Base-by-base conservation (phyloP, 1,140 invertebrate genomes). In the Ceratitis capitata region DNA sequence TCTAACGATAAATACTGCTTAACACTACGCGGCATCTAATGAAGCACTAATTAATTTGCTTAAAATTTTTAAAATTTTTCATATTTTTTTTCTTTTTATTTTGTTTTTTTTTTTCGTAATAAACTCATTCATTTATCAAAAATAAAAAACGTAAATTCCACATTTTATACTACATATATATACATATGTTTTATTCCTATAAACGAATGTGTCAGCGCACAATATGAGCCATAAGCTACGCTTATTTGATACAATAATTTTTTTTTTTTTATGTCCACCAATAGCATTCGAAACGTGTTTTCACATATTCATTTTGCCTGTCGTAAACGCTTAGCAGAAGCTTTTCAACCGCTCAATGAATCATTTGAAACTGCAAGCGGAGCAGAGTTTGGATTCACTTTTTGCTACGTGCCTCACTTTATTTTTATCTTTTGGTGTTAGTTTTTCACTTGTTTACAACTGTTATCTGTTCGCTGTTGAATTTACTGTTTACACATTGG, bases 391-490 rank as follows among this genome's bases (percentile, higher is more conserved):
- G 39, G 14, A 35, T 29, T 32, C 61, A 32, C 32, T 14, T 16
- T 6, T 12, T 6, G 61, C 16, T 69, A 3, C 19, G 61, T 14
- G 61, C 61, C 29, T 16, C 4, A 12, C 26, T 14, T 12, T 53
- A 53, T 5, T 19, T 69, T 69, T 69, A 69, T 69, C 61, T 6
- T 3, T 5, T 69, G 32, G 29, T 29, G 29, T 69, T 35, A 69
- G 61, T 69, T 69, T 69, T 35, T 69, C 3, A 69, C 32, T 69
- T 69, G 61, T 69, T 69, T 39, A 39, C 61, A 69, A 69, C 61
- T 35, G 61, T 69, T 69, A 69, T 69, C 61, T 69, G 5, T 12
- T 47, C 51, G 51, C 19, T n/a, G 51, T 56, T 56, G 51, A n/a
- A n/a, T n/a, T n/a, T 53, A 14, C 26, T 69, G 61, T 69, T 69